phyloP scores from a whole-genome alignment of 2,113 vertebrate genomes.

The Ramphastos sulfuratus region DNA sequence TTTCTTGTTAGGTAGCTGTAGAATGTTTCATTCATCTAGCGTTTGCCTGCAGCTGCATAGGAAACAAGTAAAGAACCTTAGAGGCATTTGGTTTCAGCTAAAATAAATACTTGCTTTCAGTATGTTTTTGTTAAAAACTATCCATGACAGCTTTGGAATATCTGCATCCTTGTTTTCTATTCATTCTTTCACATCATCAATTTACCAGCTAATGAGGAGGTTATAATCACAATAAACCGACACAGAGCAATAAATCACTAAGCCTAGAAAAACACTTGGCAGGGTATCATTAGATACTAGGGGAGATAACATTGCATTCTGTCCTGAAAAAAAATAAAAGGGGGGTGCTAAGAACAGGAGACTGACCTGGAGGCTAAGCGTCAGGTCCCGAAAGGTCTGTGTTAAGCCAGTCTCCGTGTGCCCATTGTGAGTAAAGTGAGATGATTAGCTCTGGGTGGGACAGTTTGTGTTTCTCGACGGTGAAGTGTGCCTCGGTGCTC shows the following conservation, averaged over 20 bases:
- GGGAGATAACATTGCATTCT: background rate
- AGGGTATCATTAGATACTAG: background rate
- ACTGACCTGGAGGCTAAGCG: background rate
- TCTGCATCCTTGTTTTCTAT: background rate
- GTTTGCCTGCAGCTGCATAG: background rate
- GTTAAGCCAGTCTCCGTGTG: background rate
- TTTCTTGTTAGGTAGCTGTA: background rate
- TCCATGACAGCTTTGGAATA: background rate
- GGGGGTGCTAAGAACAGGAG: too few relatives aligned
- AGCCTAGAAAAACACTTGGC: background rate
- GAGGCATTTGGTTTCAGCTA: constrained; percentile 2
- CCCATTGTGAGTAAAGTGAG: background rate
- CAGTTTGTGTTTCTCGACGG: background rate
- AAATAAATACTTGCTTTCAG: background rate
- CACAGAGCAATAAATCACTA: background rate
- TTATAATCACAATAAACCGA: constrained; percentile 5
- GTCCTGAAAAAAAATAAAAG: background rate
- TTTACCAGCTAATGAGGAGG: constrained; percentile 45
- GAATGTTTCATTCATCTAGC: background rate
- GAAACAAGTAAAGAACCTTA: background rate
- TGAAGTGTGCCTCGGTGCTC: background rate
- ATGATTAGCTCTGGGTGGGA: background rate
- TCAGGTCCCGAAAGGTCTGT: background rate
- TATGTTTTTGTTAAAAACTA: background rate
- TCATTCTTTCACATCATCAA: background rate